These are phyloP conservation scores for Panthera uncia DNA, from an alignment of 2,113 vertebrate genomes.

Conservation along the genomic window DNA sequence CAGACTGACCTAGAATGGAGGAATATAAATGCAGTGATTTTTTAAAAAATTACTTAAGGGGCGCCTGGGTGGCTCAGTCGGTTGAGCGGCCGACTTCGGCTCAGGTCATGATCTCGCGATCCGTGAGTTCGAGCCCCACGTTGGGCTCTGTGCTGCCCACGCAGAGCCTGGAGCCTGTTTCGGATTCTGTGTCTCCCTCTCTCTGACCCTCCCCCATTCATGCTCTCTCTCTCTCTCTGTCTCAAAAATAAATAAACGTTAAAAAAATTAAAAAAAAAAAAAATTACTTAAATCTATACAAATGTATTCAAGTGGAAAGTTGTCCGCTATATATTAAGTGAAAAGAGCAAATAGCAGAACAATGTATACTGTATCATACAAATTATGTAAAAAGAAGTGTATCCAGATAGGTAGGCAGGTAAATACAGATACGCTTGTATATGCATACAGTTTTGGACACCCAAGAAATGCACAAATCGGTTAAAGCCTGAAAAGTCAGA, in stretches of 20 bases:
- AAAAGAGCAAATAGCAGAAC: background rate
- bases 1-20: background rate
- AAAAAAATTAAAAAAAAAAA: too few relatives aligned
- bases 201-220: too few relatives aligned
- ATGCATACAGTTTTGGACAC: background rate
- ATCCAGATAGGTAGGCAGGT: background rate
- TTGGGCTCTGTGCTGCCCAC: too few relatives aligned
- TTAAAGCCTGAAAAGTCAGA: background rate
- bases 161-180: too few relatives aligned
- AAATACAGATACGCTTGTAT: background rate
- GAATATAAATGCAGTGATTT: background rate
- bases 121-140: too few relatives aligned
- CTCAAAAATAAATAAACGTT: too few relatives aligned
- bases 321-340: background rate
- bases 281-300: background rate
- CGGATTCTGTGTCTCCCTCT: too few relatives aligned
- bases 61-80: too few relatives aligned
- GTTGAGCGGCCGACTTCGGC: too few relatives aligned
- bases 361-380: background rate
- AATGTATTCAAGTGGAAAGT: background rate
- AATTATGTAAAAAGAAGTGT: background rate
- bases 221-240: too few relatives aligned
- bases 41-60: background rate
- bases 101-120: too few relatives aligned
- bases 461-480: background rate